These are phyloP conservation scores for Stenurella melanura DNA, from an alignment of 2,888 invertebrate species.

Conservation along the genomic window DNA sequence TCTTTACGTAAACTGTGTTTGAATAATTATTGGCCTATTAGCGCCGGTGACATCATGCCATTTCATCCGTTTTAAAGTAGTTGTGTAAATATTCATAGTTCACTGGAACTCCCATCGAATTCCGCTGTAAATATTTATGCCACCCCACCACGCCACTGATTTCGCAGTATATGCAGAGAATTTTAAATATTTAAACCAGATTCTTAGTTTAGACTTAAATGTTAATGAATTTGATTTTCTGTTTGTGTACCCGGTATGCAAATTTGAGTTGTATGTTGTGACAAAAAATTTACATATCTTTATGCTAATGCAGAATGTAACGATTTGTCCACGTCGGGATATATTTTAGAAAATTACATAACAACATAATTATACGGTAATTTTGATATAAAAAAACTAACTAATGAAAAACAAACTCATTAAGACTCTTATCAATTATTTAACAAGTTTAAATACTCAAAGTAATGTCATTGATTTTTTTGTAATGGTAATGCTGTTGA, in stretches of 20 bases:
- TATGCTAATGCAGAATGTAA: conserved; percentile 16
- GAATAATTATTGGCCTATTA: conserved; percentile 1
- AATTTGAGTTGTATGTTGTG: conserved; percentile 21
- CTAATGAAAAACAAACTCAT: too few relatives aligned
- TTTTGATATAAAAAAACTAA: not conserved
- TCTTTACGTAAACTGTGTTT: not conserved
- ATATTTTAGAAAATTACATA: not conserved
- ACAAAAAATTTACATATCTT: conserved; percentile 32
- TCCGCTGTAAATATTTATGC: not conserved
- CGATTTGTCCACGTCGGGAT: conserved; percentile 1
- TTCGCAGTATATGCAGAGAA: conserved; percentile 1
- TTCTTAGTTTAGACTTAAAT: conserved; percentile 31
- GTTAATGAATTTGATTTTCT: conserved; percentile 33
- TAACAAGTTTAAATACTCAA: too few relatives aligned
- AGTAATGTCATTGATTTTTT: too few relatives aligned
- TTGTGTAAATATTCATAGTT: not conserved
- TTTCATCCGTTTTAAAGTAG: not conserved
- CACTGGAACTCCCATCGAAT: not conserved
- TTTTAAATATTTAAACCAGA: conserved; percentile 34
- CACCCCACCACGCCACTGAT: conserved; percentile 12
- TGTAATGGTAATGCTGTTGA: too few relatives aligned
- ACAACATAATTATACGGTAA: not conserved
- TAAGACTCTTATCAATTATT: too few relatives aligned
- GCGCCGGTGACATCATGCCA: conserved; percentile 7
- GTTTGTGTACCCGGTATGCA: conserved; percentile 23